Evolutionary conservation across 2,113 vertebrate genomes (phyloP), one percentile per base, ranked within the genome.

Genomic region (Elephantulus edwardii): DNA sequence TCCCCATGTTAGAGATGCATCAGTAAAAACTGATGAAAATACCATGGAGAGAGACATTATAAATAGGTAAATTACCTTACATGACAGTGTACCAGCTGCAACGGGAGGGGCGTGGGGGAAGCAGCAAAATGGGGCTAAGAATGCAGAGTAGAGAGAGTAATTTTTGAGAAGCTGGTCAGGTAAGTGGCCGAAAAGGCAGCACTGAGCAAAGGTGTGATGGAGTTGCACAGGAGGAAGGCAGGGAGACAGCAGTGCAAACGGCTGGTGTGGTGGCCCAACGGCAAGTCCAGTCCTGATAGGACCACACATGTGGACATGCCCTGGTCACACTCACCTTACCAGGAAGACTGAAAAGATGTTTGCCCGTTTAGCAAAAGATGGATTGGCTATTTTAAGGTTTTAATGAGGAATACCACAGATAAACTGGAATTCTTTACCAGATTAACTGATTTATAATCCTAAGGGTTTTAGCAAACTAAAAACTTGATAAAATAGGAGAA

Each of bases 21-120:
- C 38, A 83, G n/a, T 17, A 10, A 75, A 95, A 91, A 72, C 8
- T 74, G 4, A 66, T 54, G 46, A 82, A 83, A 93, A 56, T 56
- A 50, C 11, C 35, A 17, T 60, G 24, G 24, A 79, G 30, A 66
- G 4, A 77, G 33, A 83, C 13, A n/a, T n/a, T n/a, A 71, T 54
- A 92, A 71, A 71, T 44, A 76, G 80, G 30, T 70, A 58, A 50
- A n/a, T 12, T 71, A 82, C 35, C 33, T 44, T 58, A 89, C 22
- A 66, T 42, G 33, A 83, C 28, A 90, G 74, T 68, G 12, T 42
- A 81, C 0, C 35, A 86, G 42, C 3, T 56, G 78, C 56, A 72
- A 50, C 28, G 48, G 28, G 6, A 26, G 6, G 30, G 58, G n/a
- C n/a, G n/a, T n/a, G n/a, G n/a, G n/a, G 82, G 72, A 40, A 2